Base-by-base conservation (phyloP, 35 echinoderm and acorn worm species). In the Heliocidaris erythrogramma region DNA sequence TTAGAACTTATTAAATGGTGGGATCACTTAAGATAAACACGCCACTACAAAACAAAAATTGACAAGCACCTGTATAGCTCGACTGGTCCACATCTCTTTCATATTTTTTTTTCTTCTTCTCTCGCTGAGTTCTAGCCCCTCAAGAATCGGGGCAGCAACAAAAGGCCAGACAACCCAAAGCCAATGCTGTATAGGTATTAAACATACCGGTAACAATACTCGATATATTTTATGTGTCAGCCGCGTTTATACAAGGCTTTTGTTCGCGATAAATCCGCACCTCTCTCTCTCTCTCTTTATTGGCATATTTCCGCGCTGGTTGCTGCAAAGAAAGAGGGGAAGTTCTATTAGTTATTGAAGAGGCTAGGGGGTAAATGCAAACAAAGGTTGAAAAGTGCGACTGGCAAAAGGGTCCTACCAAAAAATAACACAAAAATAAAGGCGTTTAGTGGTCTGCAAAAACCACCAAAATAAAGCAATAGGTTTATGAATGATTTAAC, bases 201-300 rank as follows among this genome's bases (percentile, higher is more conserved):
- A 89, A 89, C 87, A 89, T 48, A 48, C 87, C 87, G 13, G 29
- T 48, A 89, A 89, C 87, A 89, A 89, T 89, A 48, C 87, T 32
- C 87, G 87, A 89, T 89, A 89, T 89, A 89, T 89, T 89, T 89
- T 89, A 89, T 89, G 87, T 89, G 87, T 89, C 87, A 89, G 87
- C 29, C 47, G 31, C 87, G 87, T 89, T 89, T 89, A 89, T 89
- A 32, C 87, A 89, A 89, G 87, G 30, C 87, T 89, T 89, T 89
- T 89, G 87, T 89, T 32, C 31, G 47, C 31, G 30, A 14, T 12
- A 89, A 89, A 89, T 89, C 87, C 47, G 87, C 87, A 89, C 87
- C 87, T 78, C 65, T 78, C 65, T 78, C 65, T 78, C 87, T 89
- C 18, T 32, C 24, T 87, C 32, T 31, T 87, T 87, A 89, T 89